Base-by-base conservation (phyloP, 2,888 invertebrate species). In the Cephus rjabovi region DNA sequence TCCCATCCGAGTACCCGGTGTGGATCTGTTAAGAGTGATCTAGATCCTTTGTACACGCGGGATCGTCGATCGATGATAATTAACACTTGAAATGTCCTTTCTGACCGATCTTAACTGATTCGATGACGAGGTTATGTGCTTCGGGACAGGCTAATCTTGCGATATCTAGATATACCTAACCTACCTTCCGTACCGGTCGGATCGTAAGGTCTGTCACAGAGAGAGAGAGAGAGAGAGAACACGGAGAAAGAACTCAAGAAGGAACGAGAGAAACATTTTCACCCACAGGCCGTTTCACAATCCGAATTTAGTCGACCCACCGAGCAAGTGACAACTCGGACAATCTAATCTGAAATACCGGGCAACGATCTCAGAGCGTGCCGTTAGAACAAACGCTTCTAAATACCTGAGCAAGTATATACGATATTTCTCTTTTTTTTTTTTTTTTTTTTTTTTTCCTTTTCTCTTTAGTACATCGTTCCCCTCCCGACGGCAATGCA, bases 81-180 rank as follows among this genome's bases (percentile, higher is more conserved):
- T 86, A 88, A 86, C 82, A 86, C 56, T 86, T 88, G 88, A 89
- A 88, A 88, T 87, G 87, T 87, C 83, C 84, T 84, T 83, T 81
- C 83, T 83, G 81, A 85, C 81, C 83, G 83, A 56, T 23, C 56
- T 23, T 0, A 15, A 15, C 23, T 6, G 56, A 23, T 56, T 9
- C 2, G 23, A 23, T 56, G 23, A 56, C 56, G 56, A 0, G 56
- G 0, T 56, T 23, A 6, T 40, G 1, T 15, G 9, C 9, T 56
- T 56, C 23, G 56, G 23, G 56, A 56, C 56, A 9, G 23, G 6
- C 15, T 35, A 3, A 35, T 35, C 35, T 35, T 35, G 35, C 35
- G 35, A 35, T 35, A 35, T 35, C 35, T 35, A 35, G 35, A 12
- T 35, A 35, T 35, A 2, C 23, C 40, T 40, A 40, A 40, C 40